A percentile compares a stretch with the other conserved stretches of the same genome.
These are phyloP conservation scores for Bolborhynchus lineola DNA, from an alignment of 2,113 vertebrate species.

Conservation along the genomic window DNA sequence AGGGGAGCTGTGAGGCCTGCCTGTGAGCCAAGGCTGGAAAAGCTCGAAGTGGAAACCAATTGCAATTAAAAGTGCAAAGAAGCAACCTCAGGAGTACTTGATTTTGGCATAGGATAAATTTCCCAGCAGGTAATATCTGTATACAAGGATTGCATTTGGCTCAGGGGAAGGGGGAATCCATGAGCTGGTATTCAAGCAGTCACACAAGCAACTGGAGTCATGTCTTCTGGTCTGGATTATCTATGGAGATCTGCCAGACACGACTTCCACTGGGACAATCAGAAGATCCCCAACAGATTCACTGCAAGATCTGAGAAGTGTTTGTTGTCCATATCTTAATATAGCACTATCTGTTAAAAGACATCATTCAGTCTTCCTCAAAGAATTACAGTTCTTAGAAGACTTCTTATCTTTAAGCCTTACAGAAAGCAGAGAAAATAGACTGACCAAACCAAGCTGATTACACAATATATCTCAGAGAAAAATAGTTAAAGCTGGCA, in stretches of 20 bases:
- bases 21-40: neutral
- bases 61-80: neutral
- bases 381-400: neutral
- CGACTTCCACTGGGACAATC: neutral
- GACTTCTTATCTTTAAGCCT: neutral
- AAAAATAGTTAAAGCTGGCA: neutral
- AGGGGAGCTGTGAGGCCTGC: neutral
- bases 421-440: neutral
- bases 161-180: neutral
- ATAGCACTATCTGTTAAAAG: neutral
- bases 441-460: neutral
- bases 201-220: neutral
- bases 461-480: neutral
- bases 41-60: neutral
- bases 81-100: neutral
- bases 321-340: neutral
- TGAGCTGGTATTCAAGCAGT: neutral
- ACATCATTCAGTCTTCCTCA: neutral
- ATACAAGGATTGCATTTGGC: neutral
- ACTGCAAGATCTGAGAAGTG: neutral
- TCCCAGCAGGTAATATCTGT: neutral
- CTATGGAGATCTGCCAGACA: neutral
- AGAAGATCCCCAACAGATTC: neutral
- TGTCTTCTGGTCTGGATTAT: neutral
- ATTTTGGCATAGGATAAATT: neutral